phyloP scores from a whole-genome alignment of 2,888 invertebrate genomes.

The Hypena proboscidalis region DNA sequence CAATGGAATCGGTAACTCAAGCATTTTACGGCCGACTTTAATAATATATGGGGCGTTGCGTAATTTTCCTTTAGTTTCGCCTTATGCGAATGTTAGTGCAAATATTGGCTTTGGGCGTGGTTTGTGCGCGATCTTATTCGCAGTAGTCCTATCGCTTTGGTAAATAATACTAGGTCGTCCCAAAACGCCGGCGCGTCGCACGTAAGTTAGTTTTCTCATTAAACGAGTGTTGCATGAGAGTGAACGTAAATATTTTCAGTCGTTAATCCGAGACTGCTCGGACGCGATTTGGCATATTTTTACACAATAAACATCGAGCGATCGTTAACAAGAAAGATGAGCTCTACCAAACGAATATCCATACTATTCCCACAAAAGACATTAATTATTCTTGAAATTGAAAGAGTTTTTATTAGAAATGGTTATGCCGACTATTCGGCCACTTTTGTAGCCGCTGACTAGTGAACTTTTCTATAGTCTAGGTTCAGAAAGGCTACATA shows the following conservation, averaged over 20 bases:
- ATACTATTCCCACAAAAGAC: too few relatives aligned
- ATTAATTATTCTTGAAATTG: too few relatives aligned
- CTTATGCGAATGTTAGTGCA: conserved; percentile 62
- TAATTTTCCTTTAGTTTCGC: conserved; percentile 67
- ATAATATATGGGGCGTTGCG: conserved; percentile 81
- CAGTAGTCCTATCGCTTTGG: conserved; percentile 26
- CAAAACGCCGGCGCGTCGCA: conserved; percentile 31
- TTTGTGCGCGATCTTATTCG: conserved; percentile 29
- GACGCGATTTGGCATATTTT: conserved; percentile 70
- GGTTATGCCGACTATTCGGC: too few relatives aligned
- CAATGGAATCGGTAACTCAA: conserved; percentile 81
- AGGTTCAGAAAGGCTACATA: too few relatives aligned
- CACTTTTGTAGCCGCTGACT: too few relatives aligned
- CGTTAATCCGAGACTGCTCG: conserved; percentile 66
- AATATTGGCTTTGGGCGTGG: conserved; percentile 55
- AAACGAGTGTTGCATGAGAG: conserved; percentile 50
- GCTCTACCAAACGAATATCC: conserved; percentile 80
- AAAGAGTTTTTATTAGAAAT: too few relatives aligned
- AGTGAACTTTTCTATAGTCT: too few relatives aligned
- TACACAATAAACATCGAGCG: conserved; percentile 78
- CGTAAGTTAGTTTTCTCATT: conserved; percentile 47
- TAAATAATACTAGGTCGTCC: conserved; percentile 33
- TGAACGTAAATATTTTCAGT: conserved; percentile 73
- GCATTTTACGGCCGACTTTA: conserved; percentile 75
- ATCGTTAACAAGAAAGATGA: conserved; percentile 85